phyloP scores from a whole-genome alignment of 2,888 invertebrate genomes.

The Napeogenes sylphis region DNA sequence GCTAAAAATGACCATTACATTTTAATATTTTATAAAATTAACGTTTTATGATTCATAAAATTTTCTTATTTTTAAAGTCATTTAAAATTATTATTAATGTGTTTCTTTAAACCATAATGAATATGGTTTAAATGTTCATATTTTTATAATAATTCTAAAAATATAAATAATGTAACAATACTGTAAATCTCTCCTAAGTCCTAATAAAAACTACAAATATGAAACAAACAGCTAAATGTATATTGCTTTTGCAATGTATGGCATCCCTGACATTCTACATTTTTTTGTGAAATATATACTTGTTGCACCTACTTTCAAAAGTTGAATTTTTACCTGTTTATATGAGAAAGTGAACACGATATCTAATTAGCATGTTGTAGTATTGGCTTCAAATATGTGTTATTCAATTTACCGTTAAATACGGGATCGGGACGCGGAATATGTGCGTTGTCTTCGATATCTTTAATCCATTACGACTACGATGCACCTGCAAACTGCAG shows the following conservation, averaged over 20 bases:
- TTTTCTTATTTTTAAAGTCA: no score
- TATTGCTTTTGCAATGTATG: slow-evolving; percentile 12
- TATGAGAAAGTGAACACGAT: slow-evolving; percentile 62
- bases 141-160: no score
- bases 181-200: no score
- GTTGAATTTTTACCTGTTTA: slow-evolving; percentile 56
- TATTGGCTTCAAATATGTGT: slow-evolving; percentile 43
- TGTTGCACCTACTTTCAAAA: slow-evolving; percentile 66
- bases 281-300: slow-evolving; percentile 30
- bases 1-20: no score
- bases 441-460: slow-evolving; percentile 52
- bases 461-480: slow-evolving; percentile 60
- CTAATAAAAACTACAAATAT: slow-evolving; percentile 4
- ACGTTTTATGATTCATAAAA: no score
- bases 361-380: slow-evolving; percentile 48
- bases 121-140: no score
- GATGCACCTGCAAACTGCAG: slow-evolving; percentile 75
- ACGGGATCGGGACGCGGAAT: slow-evolving; percentile 54
- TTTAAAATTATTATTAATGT: no score
- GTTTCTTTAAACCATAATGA: no score
- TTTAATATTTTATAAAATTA: no score
- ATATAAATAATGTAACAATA: no score
- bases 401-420: slow-evolving; percentile 65
- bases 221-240: slow-evolving; percentile 19
- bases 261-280: slow-evolving; percentile 27